Evolutionary conservation across 2,113 vertebrate species (phyloP).

Genomic region (Muscicapa adusta): DNA sequence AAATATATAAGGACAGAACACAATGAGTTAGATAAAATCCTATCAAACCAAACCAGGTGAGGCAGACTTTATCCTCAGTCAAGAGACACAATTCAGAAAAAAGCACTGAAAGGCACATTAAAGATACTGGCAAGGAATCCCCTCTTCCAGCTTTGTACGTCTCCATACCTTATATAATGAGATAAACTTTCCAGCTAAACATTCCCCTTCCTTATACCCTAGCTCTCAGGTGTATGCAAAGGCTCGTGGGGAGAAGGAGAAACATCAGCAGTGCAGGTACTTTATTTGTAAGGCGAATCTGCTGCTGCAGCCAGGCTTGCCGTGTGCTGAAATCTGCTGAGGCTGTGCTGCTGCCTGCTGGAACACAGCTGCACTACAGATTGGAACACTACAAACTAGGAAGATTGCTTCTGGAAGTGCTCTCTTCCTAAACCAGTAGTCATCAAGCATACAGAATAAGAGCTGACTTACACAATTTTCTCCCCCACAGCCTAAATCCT

Average conservation of each 20-base stretch:
- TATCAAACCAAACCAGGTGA: neutral
- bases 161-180: neutral
- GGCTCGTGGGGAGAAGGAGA: neutral
- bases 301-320: neutral
- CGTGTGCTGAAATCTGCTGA: neutral
- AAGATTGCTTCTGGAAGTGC: neutral
- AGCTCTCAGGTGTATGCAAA: neutral
- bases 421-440: neutral
- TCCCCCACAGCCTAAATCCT: neutral
- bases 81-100: neutral
- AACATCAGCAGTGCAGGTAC: rapidly evolving
- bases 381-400: neutral
- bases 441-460: neutral
- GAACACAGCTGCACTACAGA: neutral
- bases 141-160: neutral
- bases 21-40: neutral
- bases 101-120: neutral
- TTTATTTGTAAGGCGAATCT: neutral
- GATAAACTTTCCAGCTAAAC: neutral
- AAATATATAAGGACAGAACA: neutral
- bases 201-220: neutral
- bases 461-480: neutral
- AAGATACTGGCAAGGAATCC: neutral
- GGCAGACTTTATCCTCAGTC: neutral
- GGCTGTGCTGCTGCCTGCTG: slow-evolving; percentile 48